Percentiles rank a stretch among this genome's conserved stretches.
phyloP scores from a whole-genome alignment of 2,797 vertebrate species.

The Megalops cyprinoides region DNA sequence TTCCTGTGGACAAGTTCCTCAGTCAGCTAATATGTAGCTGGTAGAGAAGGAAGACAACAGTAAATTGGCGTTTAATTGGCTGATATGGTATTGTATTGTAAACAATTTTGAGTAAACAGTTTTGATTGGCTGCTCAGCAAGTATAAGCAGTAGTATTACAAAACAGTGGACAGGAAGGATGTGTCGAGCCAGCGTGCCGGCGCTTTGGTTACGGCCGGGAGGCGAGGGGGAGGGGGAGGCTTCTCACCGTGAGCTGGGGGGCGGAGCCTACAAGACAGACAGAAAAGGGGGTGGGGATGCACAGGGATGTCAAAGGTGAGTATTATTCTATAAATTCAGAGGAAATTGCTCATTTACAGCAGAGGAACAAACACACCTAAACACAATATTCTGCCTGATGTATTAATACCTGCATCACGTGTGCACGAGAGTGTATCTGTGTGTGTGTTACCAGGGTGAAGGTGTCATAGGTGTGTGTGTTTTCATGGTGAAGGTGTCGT shows the following conservation, averaged over 20 bases:
- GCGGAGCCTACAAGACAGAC: constrained; percentile 61
- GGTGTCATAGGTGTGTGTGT: too few relatives aligned
- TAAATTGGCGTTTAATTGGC: constrained; percentile 70
- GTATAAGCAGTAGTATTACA: constrained; percentile 68
- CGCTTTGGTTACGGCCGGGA: constrained; percentile 80
- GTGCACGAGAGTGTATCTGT: not conserved
- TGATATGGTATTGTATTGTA: constrained; percentile 75
- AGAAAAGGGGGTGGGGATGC: constrained; percentile 25
- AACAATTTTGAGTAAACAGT: constrained; percentile 77
- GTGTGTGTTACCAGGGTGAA: too few relatives aligned
- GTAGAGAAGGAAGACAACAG: constrained; percentile 74
- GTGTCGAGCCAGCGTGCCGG: constrained; percentile 63
- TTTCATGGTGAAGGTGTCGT: too few relatives aligned
- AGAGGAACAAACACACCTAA: not conserved
- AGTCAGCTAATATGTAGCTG: constrained; percentile 70
- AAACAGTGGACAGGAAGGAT: constrained; percentile 48
- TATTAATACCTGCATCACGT: not conserved
- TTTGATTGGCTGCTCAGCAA: constrained; percentile 72
- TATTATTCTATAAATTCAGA: too few relatives aligned
- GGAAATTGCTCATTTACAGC: not conserved
- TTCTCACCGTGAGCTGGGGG: constrained; percentile 68
- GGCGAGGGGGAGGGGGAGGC: constrained; percentile 53
- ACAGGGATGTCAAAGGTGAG: too few relatives aligned
- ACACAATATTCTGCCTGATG: not conserved
- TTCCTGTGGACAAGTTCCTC: constrained; percentile 63